Evolutionary conservation across 23 tunicate genomes (phyloP), one percentile per base, ranked within the genome.

Genomic region (Styela plicata): DNA sequence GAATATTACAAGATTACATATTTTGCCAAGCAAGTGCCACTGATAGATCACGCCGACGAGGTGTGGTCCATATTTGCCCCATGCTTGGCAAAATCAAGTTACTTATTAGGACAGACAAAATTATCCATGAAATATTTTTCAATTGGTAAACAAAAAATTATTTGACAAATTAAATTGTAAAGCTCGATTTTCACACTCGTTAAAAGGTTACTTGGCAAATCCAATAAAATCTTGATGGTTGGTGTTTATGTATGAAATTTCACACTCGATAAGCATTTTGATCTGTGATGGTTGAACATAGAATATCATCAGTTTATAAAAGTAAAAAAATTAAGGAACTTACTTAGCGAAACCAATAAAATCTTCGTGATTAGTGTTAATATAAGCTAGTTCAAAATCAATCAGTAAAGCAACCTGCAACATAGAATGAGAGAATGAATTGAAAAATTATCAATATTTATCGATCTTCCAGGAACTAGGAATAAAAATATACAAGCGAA

Each of bases 191-290:
- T 29, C 30, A 33, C 53, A 1, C 32, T 17, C 1, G 0, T 34
- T 22, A 24, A 1, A 24, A 18, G 74, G 83, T 75, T 79, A 87
- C 91, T 89, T 89, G n/a, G 99, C 94, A 86, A 94, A 94, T 32
- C 99, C 99, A 68, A 95, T 95, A 86, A 95, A 95, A 70, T 95
- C 99, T 33, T 88, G 90, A 66, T 95, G 99, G 64, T 87, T 95
- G 33, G 99, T 95, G 73, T 95, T 95, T 35, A 95, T 90, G 91
- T 95, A 95, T 23, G 99, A 69, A 19, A 95, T 74, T 79, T 95
- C 96, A 69, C 70, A 87, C n/a, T 95, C 92, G 23, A 95, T 87
- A 57, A 89, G 86, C 34, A 52, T 36, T 31, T 64, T 37, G 23
- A 91, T 86, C 94, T 89, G 57, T 13, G 13, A 44, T n/a, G 13